A percentile compares a stretch with the other conserved stretches of the same genome.
phyloP scores from a whole-genome alignment of 2,113 vertebrate species.

The Pangasianodon hypophthalmus region DNA sequence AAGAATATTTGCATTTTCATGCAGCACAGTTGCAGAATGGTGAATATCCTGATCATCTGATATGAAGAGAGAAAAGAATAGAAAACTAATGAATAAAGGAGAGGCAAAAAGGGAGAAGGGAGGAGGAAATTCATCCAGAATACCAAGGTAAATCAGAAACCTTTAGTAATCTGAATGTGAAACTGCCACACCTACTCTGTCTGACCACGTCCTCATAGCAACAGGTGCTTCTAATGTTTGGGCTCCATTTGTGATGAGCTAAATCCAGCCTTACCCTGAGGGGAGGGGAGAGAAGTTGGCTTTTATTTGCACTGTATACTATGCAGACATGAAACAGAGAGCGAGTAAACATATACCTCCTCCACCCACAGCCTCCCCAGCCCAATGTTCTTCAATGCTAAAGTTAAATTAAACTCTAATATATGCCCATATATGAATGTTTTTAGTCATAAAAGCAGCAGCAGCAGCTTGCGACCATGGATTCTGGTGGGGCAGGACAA shows the following conservation, averaged over 20 bases:
- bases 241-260: slow-evolving; percentile 12
- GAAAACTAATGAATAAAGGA: neutral
- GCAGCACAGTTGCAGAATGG: neutral
- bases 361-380: neutral
- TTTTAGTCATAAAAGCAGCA: neutral
- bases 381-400: neutral
- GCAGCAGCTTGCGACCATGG: neutral
- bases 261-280: slow-evolving; percentile 25
- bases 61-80: neutral
- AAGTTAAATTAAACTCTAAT: neutral
- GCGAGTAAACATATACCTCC: slow-evolving; percentile 6
- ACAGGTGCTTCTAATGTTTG: slow-evolving; percentile 38
- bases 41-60: neutral
- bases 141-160: slow-evolving; percentile 39
- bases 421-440: neutral
- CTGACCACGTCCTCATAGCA: slow-evolving; percentile 23
- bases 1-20: neutral
- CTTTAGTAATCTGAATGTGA: slow-evolving; percentile 18
- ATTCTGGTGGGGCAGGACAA: neutral
- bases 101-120: neutral
- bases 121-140: slow-evolving; percentile 42
- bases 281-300: neutral
- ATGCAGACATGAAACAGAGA: slow-evolving; percentile 22
- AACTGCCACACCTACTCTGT: slow-evolving; percentile 15
- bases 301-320: slow-evolving; percentile 21